Conservation (phyloP, 2,797 vertebrate species). For the Eremophila alpestris region DNA sequence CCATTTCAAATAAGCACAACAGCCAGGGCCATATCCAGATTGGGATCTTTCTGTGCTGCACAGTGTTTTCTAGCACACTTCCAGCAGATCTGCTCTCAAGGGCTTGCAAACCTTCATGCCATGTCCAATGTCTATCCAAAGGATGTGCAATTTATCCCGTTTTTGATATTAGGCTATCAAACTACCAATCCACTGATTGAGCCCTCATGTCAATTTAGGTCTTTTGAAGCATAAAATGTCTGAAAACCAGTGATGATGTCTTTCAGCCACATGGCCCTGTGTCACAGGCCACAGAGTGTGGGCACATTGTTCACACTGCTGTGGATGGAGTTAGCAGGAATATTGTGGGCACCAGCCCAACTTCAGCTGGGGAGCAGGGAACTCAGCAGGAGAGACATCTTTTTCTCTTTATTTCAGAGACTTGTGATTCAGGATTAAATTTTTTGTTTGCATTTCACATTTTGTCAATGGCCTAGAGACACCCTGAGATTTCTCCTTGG, state of each 20-base stretch:
- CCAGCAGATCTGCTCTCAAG: neutral
- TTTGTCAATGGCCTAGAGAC: neutral
- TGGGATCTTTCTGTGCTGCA: neutral
- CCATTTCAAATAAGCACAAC: neutral
- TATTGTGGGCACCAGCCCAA: neutral
- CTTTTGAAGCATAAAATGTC: neutral
- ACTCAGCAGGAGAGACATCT: neutral
- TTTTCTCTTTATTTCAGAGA: neutral
- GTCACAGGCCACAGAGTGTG: neutral
- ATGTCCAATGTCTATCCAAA: neutral
- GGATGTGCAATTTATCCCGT: neutral
- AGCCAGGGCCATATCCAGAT: neutral
- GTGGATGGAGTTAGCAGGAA: neutral
- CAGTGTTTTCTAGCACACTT: neutral
- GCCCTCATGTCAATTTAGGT: neutral
- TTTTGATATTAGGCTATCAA: neutral
- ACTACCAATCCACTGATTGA: neutral
- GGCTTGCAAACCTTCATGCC: neutral
- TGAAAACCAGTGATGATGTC: neutral
- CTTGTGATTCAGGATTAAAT: neutral
- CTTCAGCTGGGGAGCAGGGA: neutral
- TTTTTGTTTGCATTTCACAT: neutral
- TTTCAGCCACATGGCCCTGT: neutral
- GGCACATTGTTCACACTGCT: neutral
- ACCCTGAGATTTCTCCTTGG: neutral